These are phyloP conservation scores for Eupithecia abbreviata DNA, from an alignment of 2,888 invertebrate species.

Conservation along the genomic window DNA sequence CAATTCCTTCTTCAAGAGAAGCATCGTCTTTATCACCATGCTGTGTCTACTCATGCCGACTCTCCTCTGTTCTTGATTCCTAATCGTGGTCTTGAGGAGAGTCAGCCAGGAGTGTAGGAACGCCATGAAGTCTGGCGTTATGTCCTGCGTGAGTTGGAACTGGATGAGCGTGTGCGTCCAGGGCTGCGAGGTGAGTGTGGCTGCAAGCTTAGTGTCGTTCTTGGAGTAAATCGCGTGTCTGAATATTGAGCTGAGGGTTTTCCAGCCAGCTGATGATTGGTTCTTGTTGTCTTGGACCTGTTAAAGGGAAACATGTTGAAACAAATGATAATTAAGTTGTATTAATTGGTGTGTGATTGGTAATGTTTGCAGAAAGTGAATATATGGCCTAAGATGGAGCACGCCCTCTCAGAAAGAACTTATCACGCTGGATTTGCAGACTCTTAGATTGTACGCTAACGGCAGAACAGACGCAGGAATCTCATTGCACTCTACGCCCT, in stretches of 20 bases:
- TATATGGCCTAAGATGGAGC: too few species aligned
- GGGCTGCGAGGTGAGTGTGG: slow-evolving; percentile 70
- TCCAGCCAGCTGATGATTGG: slow-evolving; percentile 72
- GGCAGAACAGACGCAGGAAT: too few species aligned
- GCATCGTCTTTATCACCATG: slow-evolving; percentile 65
- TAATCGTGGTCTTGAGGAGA: slow-evolving; percentile 66
- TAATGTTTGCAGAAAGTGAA: too few species aligned
- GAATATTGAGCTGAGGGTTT: slow-evolving; percentile 70
- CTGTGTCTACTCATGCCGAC: slow-evolving; percentile 63
- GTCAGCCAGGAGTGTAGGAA: slow-evolving; percentile 71
- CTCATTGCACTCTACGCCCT: too few species aligned
- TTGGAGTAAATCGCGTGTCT: slow-evolving; percentile 69
- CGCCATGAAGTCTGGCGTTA: slow-evolving; percentile 66
- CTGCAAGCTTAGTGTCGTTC: slow-evolving; percentile 67
- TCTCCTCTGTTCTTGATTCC: slow-evolving; percentile 55
- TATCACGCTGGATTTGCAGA: too few species aligned
- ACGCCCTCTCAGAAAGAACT: too few species aligned
- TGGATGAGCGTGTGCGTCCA: slow-evolving; percentile 74
- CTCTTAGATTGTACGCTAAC: too few species aligned
- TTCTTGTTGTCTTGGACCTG: slow-evolving; percentile 63
- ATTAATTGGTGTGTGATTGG: too few species aligned
- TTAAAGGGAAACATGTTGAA: neutral
- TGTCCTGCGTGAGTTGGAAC: slow-evolving; percentile 71
- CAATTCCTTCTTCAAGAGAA: slow-evolving; percentile 62
- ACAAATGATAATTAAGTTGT: neutral